A percentile compares a stretch with the other conserved stretches of the same genome.
Evolutionary conservation across 30 jellyfish, hydroid and myxozoan species (phyloP).

Genomic region (Clytia hemisphaerica): DNA sequence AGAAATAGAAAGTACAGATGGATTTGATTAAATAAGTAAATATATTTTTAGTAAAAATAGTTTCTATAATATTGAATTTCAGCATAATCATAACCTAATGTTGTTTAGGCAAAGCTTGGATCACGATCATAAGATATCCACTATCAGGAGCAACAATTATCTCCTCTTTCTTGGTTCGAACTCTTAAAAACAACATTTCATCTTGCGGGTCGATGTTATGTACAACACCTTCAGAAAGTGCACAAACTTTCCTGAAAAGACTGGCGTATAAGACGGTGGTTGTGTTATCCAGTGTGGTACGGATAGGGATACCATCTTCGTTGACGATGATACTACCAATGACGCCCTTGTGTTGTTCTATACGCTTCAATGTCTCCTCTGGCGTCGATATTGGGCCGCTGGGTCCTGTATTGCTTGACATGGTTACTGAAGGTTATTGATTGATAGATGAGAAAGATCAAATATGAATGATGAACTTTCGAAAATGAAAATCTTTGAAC

Average conservation of each 20-base stretch:
- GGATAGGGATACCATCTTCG: slow-evolving; percentile 44
- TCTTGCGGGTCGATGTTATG: slow-evolving; percentile 55
- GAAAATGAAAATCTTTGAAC: too few species aligned
- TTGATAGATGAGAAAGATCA: too few species aligned
- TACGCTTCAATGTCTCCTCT: slow-evolving; percentile 44
- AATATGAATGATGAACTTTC: too few species aligned
- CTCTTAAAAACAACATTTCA: slow-evolving; percentile 37
- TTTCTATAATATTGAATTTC: too few species aligned
- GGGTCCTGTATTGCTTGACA: too few species aligned
- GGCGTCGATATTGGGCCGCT: too few species aligned
- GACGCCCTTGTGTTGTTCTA: slow-evolving; percentile 48
- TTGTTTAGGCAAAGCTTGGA: slow-evolving; percentile 37
- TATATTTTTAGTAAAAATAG: too few species aligned
- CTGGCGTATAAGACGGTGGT: slow-evolving; percentile 37
- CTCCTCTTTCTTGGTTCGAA: slow-evolving; percentile 49
- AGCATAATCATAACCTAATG: too few species aligned
- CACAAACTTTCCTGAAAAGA: slow-evolving; percentile 24
- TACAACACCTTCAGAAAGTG: slow-evolving; percentile 36
- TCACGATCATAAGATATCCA: slow-evolving; percentile 38
- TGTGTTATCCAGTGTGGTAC: slow-evolving; percentile 53
- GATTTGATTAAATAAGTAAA: too few species aligned
- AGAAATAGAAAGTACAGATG: too few species aligned
- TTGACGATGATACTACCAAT: slow-evolving; percentile 51
- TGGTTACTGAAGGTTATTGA: too few species aligned
- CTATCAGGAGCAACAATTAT: slow-evolving; percentile 52